Evolutionary conservation across 2,113 vertebrate genomes (phyloP).

Genomic region (Eurystomus gularis): DNA sequence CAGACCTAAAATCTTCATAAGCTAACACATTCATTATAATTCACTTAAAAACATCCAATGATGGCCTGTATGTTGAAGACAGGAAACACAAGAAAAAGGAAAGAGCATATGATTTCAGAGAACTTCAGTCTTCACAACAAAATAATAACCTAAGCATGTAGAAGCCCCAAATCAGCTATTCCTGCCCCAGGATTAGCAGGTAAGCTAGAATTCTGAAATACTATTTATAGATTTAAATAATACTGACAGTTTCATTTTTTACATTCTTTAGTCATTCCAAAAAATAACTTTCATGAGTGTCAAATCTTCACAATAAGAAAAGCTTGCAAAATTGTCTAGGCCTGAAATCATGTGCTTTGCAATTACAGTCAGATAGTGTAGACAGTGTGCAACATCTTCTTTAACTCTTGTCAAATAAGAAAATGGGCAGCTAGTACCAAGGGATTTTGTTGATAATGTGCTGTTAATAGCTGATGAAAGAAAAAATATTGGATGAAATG

Average conservation of each 20-base stretch:
- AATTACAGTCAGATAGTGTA: neutral
- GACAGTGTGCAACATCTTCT: neutral
- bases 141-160: conserved; percentile 10
- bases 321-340: neutral
- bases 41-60: neutral
- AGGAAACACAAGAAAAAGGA: conserved; percentile 10
- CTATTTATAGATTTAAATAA: conserved; percentile 24
- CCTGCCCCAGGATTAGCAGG: neutral
- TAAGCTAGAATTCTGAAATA: neutral
- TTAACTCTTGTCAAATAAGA: neutral
- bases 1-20: conserved; percentile 19
- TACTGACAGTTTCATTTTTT: neutral
- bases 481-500: neutral
- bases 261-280: neutral
- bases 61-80: neutral
- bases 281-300: neutral
- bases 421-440: neutral
- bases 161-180: neutral
- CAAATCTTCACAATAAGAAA: neutral
- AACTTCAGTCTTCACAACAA: neutral
- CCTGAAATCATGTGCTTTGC: neutral
- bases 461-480: neutral
- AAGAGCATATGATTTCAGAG: neutral
- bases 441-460: neutral
- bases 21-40: conserved; percentile 10